phyloP scores from a whole-genome alignment of 2,113 vertebrate species.

The Cyanoderma ruficeps region DNA sequence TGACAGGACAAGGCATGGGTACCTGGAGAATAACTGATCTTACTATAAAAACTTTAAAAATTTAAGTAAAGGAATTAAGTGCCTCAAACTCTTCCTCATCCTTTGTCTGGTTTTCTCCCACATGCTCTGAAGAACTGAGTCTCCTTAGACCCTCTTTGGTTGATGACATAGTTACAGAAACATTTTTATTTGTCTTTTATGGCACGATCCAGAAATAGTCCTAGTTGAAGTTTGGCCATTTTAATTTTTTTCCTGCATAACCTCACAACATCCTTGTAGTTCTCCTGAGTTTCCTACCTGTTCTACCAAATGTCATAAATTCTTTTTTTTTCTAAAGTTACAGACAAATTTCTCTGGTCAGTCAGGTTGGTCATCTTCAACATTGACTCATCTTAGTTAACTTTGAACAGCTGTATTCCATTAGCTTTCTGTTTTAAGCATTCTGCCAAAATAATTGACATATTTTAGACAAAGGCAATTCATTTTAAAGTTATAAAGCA shows the following conservation, averaged over 20 bases:
- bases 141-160: neutral
- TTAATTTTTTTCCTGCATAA: neutral
- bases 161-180: neutral
- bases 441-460: neutral
- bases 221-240: neutral
- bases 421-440: neutral
- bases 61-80: neutral
- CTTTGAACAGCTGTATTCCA: neutral
- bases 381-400: neutral
- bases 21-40: neutral
- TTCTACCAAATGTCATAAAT: neutral
- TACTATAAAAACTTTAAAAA: neutral
- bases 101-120: neutral
- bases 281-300: neutral
- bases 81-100: neutral
- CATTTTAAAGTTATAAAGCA: neutral
- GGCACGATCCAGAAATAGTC: neutral
- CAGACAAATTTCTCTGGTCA: neutral
- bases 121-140: neutral
- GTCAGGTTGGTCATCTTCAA: neutral
- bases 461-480: neutral
- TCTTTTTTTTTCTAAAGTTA: neutral
- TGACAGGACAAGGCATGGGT: neutral
- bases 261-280: neutral
- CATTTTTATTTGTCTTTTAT: neutral